A percentile compares a stretch with the other conserved stretches of the same genome.
Conservation (phyloP, 2,113 vertebrate genomes). For the Clinocottus analis region DNA sequence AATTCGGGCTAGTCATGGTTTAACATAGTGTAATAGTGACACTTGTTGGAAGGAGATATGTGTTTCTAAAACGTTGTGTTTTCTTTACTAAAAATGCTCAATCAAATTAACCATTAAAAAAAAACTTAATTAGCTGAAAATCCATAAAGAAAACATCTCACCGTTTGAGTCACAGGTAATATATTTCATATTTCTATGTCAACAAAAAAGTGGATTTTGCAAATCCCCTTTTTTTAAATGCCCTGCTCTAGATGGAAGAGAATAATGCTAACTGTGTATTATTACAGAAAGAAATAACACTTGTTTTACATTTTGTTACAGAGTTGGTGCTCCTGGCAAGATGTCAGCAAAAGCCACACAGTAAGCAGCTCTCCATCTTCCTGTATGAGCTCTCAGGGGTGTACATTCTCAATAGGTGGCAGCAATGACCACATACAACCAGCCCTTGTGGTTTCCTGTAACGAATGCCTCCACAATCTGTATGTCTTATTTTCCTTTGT, state of each 20-base stretch:
- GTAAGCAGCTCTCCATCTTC: slow-evolving; percentile 8
- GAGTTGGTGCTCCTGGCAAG: slow-evolving; percentile 15
- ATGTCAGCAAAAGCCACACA: slow-evolving; percentile 30
- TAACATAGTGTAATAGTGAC: background rate
- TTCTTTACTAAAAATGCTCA: background rate
- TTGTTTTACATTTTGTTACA: slow-evolving; percentile 13
- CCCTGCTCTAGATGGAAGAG: background rate
- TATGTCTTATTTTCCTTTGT: slow-evolving; percentile 12
- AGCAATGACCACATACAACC: background rate
- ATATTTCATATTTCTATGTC: background rate
- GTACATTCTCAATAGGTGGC: background rate
- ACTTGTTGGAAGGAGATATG: background rate
- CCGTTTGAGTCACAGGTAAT: background rate
- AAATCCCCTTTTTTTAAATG: background rate
- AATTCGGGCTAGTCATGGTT: background rate
- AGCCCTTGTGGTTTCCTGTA: background rate
- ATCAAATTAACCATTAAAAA: background rate
- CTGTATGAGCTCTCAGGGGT: background rate
- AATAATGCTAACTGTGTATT: background rate
- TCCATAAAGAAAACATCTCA: background rate
- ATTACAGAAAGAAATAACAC: background rate
- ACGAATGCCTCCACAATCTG: background rate
- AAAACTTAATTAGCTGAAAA: background rate
- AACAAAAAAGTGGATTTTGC: background rate
- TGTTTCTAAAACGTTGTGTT: background rate